Conservation (phyloP, 2,797 vertebrate genomes). For the Vespertilio murinus region DNA sequence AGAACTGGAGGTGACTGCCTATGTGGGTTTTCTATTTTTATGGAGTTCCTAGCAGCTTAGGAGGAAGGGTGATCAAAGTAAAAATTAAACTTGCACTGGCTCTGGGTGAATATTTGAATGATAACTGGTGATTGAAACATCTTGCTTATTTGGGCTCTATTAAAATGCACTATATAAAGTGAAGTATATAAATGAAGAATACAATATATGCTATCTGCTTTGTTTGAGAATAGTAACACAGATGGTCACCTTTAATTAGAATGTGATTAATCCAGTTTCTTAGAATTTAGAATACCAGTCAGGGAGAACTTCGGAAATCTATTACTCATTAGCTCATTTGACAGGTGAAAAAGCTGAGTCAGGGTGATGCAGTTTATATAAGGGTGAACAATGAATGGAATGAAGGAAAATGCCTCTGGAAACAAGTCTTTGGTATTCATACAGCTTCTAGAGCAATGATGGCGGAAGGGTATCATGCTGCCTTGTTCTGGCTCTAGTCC, state of each 20-base stretch:
- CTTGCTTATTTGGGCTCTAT: neutral
- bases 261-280: neutral
- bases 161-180: neutral
- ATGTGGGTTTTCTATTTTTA: conserved; percentile 28
- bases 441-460: neutral
- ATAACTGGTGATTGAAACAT: neutral
- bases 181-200: neutral
- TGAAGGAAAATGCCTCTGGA: neutral
- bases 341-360: neutral
- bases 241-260: neutral
- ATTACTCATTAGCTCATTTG: neutral
- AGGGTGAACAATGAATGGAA: neutral
- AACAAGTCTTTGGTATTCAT: neutral
- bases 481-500: neutral
- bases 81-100: neutral
- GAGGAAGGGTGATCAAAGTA: neutral
- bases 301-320: neutral
- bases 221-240: neutral
- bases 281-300: neutral
- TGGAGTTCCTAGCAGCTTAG: neutral
- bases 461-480: fast-evolving
- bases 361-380: neutral
- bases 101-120: neutral
- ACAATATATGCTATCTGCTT: neutral
- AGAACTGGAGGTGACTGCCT: neutral